phyloP scores from a whole-genome alignment of 2,797 vertebrate genomes.

The Liparis tanakae region DNA sequence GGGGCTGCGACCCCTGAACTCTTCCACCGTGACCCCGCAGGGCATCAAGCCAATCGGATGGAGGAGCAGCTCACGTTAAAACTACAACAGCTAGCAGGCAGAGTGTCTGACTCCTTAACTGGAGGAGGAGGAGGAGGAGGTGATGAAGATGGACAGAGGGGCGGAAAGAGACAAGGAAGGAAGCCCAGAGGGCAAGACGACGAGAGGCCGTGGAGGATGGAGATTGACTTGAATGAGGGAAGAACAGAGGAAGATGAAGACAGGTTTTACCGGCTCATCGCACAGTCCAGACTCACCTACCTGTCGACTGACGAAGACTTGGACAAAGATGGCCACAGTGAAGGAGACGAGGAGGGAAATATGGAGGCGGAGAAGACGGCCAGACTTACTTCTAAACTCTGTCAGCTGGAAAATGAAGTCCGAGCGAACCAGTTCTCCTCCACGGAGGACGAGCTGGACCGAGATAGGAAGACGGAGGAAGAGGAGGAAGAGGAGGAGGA shows the following conservation, averaged over 20 bases:
- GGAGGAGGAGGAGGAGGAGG: not conserved
- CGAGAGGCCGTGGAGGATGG: constrained; percentile 36
- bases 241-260: constrained; percentile 32
- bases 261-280: constrained; percentile 60
- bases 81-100: constrained; percentile 31
- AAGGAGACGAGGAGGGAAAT: constrained; percentile 35
- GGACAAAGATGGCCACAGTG: constrained; percentile 34
- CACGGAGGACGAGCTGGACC: constrained; percentile 79
- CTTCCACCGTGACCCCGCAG: constrained; percentile 27
- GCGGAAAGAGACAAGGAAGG: constrained; percentile 4
- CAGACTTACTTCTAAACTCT: constrained; percentile 58
- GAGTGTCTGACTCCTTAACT: constrained; percentile 8
- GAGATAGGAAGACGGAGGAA: constrained; percentile 44
- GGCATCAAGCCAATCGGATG: constrained; percentile 25
- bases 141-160: not conserved
- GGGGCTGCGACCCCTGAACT: constrained; percentile 65
- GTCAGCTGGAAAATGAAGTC: constrained; percentile 60
- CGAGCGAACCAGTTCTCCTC: constrained; percentile 71
- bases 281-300: constrained; percentile 65
- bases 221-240: constrained; percentile 34
- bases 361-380: constrained; percentile 31
- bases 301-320: constrained; percentile 67
- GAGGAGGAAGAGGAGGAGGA: constrained; percentile 28
- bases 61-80: constrained; percentile 50
- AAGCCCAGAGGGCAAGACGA: constrained; percentile 14